Evolutionary conservation across 2,797 vertebrate genomes (phyloP).

Genomic region (Acanthornis magna): DNA sequence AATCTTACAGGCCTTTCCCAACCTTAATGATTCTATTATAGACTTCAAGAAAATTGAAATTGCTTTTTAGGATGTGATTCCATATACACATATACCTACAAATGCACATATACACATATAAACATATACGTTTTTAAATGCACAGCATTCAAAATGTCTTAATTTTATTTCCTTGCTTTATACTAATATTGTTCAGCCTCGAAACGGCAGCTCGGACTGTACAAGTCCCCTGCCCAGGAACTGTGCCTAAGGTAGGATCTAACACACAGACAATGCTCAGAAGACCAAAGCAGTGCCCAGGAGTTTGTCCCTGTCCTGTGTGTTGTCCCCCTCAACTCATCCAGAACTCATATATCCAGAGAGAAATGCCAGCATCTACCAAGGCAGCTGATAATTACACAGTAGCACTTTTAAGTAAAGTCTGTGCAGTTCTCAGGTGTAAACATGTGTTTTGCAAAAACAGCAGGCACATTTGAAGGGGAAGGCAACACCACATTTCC

Average conservation of each 20-base stretch:
- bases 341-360: not conserved
- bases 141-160: not conserved
- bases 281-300: not conserved
- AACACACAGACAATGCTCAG: not conserved
- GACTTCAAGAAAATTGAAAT: not conserved
- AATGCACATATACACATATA: not conserved
- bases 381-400: not conserved
- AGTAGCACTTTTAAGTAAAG: not conserved
- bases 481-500: not conserved
- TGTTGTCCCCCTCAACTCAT: fast-evolving
- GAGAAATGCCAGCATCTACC: not conserved
- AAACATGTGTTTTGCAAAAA: not conserved
- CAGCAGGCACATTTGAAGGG: not conserved
- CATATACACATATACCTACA: not conserved
- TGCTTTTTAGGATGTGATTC: not conserved
- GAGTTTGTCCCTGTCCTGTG: not conserved
- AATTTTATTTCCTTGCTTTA: not conserved
- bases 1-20: not conserved
- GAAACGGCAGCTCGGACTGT: not conserved
- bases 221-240: not conserved
- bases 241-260: not conserved
- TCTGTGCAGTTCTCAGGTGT: not conserved
- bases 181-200: not conserved
- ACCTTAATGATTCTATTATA: not conserved
- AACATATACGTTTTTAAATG: not conserved